Base-by-base conservation (phyloP, 2,888 invertebrate species). In the Platynereis dumerilii region DNA sequence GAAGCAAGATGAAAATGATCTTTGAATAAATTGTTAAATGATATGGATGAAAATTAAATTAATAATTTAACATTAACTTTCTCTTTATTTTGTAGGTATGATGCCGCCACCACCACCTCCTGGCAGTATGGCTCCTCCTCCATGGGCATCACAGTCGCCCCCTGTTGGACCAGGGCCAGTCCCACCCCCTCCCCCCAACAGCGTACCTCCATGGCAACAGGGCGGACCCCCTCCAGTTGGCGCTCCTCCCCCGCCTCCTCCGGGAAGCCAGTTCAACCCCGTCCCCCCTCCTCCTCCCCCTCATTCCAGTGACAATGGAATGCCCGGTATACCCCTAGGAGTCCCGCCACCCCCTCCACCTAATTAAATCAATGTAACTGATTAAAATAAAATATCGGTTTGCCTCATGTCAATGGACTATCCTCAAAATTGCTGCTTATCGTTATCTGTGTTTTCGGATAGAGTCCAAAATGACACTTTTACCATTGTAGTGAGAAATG, bases 141-240 rank as follows among this genome's bases (percentile, higher is more conserved):
- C 74, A 10, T 64, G 69, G 7, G 60, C 69, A 26, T 24, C 60
- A 29, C 88, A 88, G 1, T 86, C 87, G 17, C 44, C 56, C 2
- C 48, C 29, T 15, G 53, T 57, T 15, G 39, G 20, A n/a, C 66
- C 65, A 5, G 39, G 20, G 12, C 66, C 65, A 5, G 58, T 65
- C 2, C 64, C 68, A 7, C 68, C 63, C 17, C 64, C 68, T 29
- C 62, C 68, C 5, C 62, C 65, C 3, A 45, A 20, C 85, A 86
- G 69, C 81, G 83, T 45, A 48, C 67, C 69, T 1, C 74, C 73
- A 61, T 73, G 72, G 72, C 70, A 72, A 75, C 85, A 85, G 74
- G 86, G 85, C 44, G 88, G 87, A 0, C 86, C 87, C 71, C 86
- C 87, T 74, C 85, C 87, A 85, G 71, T 87, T 86, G 70, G 75